Percentiles rank a stretch among this genome's conserved stretches.
These are phyloP conservation scores for Melanotaenia maccullochi DNA, from an alignment of 2,797 vertebrate species.

Conservation along the genomic window DNA sequence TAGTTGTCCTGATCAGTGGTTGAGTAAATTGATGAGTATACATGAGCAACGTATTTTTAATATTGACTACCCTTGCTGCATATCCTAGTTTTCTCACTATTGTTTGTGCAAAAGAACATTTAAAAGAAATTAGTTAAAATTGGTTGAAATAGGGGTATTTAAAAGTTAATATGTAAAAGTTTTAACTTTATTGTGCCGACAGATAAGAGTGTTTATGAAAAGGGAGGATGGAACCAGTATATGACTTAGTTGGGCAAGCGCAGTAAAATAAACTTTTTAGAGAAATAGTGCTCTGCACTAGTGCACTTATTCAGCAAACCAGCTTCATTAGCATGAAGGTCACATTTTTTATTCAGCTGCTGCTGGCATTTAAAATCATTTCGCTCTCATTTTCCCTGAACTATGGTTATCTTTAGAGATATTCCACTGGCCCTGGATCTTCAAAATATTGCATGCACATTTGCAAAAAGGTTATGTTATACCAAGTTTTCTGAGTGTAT, in stretches of 20 bases:
- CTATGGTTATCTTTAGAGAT: neutral
- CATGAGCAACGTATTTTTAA: neutral
- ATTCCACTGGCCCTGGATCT: neutral
- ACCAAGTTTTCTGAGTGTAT: neutral
- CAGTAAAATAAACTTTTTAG: neutral
- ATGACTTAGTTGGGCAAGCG: neutral
- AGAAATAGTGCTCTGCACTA: neutral
- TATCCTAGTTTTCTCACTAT: neutral
- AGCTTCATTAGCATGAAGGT: slow-evolving; percentile 43
- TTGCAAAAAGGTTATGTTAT: neutral
- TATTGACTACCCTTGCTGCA: neutral
- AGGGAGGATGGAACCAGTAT: neutral
- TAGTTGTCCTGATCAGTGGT: neutral
- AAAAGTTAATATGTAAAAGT: neutral
- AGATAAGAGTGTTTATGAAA: neutral
- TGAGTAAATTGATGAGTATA: neutral
- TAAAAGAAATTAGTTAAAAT: neutral
- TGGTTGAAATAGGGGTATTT: neutral
- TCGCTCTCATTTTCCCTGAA: slow-evolving; percentile 9
- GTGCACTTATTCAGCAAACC: slow-evolving; percentile 7
- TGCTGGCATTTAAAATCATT: slow-evolving; percentile 23
- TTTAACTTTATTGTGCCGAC: neutral
- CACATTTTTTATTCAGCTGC: neutral
- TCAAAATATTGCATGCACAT: neutral
- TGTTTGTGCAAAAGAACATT: neutral